A percentile compares a stretch with the other conserved stretches of the same genome.
Conservation (phyloP, 2,888 invertebrate species). For the Balanococcus diminutus region DNA sequence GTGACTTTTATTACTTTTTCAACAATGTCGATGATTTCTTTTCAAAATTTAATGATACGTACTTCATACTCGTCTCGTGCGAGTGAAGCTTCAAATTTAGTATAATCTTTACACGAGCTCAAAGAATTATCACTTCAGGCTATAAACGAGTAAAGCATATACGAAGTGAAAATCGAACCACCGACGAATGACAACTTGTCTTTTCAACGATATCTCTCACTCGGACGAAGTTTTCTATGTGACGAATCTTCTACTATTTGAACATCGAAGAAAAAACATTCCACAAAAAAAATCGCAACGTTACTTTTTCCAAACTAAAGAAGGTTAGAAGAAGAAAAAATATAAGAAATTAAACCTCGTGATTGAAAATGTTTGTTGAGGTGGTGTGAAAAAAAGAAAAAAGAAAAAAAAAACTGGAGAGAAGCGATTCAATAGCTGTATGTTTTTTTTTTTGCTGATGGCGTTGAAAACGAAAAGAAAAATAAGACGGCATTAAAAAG, state of each 20-base stretch:
- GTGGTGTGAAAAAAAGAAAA: not conserved
- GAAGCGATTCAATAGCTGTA: not conserved
- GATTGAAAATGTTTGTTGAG: slow-evolving; percentile 32
- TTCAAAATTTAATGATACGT: no score
- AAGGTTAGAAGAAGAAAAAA: not conserved
- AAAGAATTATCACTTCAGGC: no score
- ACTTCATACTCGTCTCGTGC: no score
- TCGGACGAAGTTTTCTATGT: not conserved
- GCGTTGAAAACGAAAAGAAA: not conserved
- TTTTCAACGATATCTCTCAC: not conserved
- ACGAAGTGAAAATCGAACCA: not conserved
- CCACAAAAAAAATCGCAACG: slow-evolving; percentile 20
- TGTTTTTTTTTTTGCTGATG: not conserved
- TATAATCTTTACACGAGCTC: no score
- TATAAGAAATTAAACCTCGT: not conserved
- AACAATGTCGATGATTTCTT: no score
- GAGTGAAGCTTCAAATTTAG: no score
- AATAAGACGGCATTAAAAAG: slow-evolving; percentile 9
- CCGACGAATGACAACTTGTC: not conserved
- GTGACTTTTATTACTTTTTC: no score
- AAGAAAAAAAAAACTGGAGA: no score
- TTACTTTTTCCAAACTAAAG: not conserved
- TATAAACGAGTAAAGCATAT: no score
- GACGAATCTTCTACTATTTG: not conserved
- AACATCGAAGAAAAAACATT: not conserved